Conservation (phyloP, 1,140 invertebrate species). For the Oedothorax gibbosus region DNA sequence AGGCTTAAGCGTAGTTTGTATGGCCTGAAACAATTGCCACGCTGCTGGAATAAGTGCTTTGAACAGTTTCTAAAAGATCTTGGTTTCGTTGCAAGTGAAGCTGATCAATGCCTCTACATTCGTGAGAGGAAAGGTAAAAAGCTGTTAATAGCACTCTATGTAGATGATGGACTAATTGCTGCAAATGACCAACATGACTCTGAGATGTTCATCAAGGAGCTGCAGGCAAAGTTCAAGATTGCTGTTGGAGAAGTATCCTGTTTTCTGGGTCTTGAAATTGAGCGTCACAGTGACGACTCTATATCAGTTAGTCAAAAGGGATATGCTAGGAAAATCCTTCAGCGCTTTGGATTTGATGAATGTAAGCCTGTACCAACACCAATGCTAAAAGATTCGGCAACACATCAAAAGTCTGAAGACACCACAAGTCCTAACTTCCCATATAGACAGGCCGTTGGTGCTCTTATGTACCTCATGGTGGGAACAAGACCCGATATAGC, state of each 20-base stretch:
- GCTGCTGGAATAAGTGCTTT: conserved; percentile 67
- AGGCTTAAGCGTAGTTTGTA: conserved; percentile 67
- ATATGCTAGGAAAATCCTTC: conserved; percentile 46
- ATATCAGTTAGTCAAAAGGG: conserved; percentile 38
- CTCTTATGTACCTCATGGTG: conserved; percentile 69
- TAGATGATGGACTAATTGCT: conserved; percentile 56
- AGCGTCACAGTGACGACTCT: neutral
- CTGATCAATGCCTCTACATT: conserved; percentile 48
- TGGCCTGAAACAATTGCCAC: conserved; percentile 51
- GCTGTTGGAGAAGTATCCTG: neutral
- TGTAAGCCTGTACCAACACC: too few species aligned
- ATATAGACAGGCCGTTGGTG: conserved; percentile 56
- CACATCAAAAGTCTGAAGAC: conserved; percentile 35
- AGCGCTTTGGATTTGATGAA: conserved; percentile 55
- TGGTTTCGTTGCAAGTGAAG: neutral
- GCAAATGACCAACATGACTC: neutral
- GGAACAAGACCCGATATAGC: conserved; percentile 70
- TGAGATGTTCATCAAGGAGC: neutral
- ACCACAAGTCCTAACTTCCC: conserved; percentile 20
- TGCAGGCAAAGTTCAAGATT: conserved; percentile 48
- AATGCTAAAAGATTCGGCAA: neutral
- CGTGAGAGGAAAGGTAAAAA: neutral
- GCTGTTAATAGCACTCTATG: conserved; percentile 27
- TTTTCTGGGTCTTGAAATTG: conserved; percentile 22
- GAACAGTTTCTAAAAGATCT: conserved; percentile 10